These are phyloP conservation scores for Lipophrys pholis DNA, from an alignment of 2,113 vertebrate genomes.

Conservation along the genomic window DNA sequence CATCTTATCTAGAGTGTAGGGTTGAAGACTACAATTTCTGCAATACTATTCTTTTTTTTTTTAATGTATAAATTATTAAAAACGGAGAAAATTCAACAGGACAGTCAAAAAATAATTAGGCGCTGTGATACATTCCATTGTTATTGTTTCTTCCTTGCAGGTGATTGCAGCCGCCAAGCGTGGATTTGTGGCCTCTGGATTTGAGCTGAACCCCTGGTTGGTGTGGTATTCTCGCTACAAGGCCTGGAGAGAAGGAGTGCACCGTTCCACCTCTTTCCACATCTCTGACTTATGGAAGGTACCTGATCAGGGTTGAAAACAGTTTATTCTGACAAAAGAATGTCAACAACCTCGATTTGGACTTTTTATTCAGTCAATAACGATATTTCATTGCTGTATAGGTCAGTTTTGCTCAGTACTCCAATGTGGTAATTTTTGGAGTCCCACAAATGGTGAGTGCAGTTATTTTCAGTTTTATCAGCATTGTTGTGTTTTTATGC, in stretches of 20 bases:
- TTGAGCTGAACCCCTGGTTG: slow-evolving; percentile 97
- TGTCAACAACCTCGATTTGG: too few species aligned
- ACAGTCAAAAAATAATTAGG: too few species aligned
- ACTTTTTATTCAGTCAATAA: too few species aligned
- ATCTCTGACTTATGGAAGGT: slow-evolving; percentile 96
- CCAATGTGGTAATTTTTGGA: slow-evolving; percentile 94
- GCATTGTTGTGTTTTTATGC: not conserved
- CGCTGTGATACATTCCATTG: too few species aligned
- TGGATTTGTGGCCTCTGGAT: slow-evolving; percentile 91
- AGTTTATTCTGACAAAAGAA: not conserved
- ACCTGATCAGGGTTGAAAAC: not conserved
- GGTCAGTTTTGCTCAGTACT: slow-evolving; percentile 91
- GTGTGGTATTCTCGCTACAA: slow-evolving; percentile 94
- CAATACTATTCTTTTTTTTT: too few species aligned
- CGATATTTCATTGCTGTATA: slow-evolving; percentile 50
- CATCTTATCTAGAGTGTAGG: too few species aligned
- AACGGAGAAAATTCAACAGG: too few species aligned
- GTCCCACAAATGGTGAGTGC: slow-evolving; percentile 97
- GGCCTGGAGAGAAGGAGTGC: slow-evolving; percentile 92
- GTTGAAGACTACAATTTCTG: too few species aligned
- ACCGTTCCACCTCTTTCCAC: slow-evolving; percentile 86
- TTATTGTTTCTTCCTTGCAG: slow-evolving; percentile 65
- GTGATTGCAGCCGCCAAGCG: slow-evolving; percentile 94
- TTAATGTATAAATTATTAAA: too few species aligned
- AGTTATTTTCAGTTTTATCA: not conserved